Evolutionary conservation across 2,888 invertebrate species (phyloP), one percentile per base, ranked within the genome.

Genomic region (Rhorus exstirpatorius): DNA sequence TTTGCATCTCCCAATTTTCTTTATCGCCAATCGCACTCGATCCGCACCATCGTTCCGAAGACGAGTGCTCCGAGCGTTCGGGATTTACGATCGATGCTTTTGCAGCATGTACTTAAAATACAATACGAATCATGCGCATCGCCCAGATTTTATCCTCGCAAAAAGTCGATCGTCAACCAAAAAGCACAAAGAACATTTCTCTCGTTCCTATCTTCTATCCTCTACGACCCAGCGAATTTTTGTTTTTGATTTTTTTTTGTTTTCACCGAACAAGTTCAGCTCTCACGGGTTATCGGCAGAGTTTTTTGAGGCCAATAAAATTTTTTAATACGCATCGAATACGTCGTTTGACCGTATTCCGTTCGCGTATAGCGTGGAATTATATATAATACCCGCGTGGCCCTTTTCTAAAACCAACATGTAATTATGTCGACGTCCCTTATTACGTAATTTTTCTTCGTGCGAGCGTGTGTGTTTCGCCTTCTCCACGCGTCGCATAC

Each of bases 391-490:
- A 89, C 90, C 88, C 90, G 88, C 85, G 82, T 84, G 85, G 85
- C 86, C 86, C 88, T 91, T 92, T 92, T 92, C 92, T 92, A 93
- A 93, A 93, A 93, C 92, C 92, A 92, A 93, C 92, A 93, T 91
- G 91, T 91, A 92, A 92, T 93, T 92, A 93, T 92, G 91, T 88
- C 90, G 87, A 89, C 89, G 88, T 84, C 90, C 88, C 90, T 91
- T 90, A 89, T 91, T 88, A 82, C 61, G 83, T 81, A 84, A 83
- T 84, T 83, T 70, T 68, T 51, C 35, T 68, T 51, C 67, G 74
- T 60, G 61, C 71, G 60, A 61, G 46, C 67, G 58, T 41, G 31
- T 12, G 53, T 70, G 55, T 77, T 65, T 60, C 55, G 49, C 67
- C 71, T 58, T 65, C 78, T 79, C 70, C 63, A 71, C 74, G 70